These are phyloP conservation scores for Imbricaverruca yamaguchii DNA, from an alignment of 2,888 invertebrate genomes.

Conservation along the genomic window DNA sequence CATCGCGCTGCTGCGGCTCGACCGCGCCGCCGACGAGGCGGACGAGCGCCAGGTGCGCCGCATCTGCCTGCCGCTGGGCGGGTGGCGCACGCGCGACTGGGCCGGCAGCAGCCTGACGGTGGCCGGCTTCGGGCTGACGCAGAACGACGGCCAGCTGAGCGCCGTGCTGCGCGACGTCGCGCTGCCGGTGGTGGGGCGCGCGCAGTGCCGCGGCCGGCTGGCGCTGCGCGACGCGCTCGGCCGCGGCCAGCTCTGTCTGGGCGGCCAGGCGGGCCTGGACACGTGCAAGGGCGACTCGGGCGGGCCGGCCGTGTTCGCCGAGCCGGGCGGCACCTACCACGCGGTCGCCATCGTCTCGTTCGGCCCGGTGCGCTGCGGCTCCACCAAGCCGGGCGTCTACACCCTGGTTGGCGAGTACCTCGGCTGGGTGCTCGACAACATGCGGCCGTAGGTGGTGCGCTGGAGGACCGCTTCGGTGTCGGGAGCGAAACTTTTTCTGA, in stretches of 20 bases:
- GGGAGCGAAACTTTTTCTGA: no score
- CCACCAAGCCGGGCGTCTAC: constrained; percentile 40
- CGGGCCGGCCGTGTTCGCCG: constrained; percentile 32
- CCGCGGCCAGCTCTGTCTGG: constrained; percentile 37
- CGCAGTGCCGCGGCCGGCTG: constrained; percentile 40
- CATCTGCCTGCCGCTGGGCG: constrained; percentile 38
- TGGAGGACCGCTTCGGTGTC: constrained; percentile 27
- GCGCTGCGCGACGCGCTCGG: constrained; percentile 35
- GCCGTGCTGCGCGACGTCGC: constrained; percentile 40
- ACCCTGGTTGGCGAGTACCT: constrained; percentile 37
- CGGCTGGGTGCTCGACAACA: constrained; percentile 35
- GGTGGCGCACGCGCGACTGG: constrained; percentile 41
- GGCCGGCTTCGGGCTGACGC: constrained; percentile 38
- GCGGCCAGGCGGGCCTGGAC: constrained; percentile 33
- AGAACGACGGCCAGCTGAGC: constrained; percentile 42
- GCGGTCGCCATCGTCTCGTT: constrained; percentile 37
- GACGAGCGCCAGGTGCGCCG: constrained; percentile 41
- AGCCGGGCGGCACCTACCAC: constrained; percentile 39
- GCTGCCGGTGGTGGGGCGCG: constrained; percentile 41
- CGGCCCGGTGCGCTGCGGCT: constrained; percentile 41
- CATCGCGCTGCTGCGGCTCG: constrained; percentile 37
- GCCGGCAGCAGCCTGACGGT: constrained; percentile 37
- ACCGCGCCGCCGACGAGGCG: constrained; percentile 42
- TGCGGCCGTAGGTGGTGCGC: constrained; percentile 39
- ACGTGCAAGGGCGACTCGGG: constrained; percentile 38